Conservation (phyloP, 2,888 invertebrate species). For the Embidobia sp. region DNA sequence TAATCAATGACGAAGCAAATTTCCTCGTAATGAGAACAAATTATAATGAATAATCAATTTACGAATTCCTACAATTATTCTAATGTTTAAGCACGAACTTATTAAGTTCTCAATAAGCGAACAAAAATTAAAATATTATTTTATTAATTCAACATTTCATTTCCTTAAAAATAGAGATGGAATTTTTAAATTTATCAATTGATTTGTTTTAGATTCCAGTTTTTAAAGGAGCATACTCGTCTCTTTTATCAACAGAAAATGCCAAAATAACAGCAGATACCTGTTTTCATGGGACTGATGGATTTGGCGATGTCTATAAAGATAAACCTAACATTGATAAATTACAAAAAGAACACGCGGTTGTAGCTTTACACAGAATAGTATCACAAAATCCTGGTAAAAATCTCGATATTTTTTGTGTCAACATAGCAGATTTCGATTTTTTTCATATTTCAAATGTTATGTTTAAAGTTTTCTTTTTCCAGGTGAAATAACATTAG, state of each 20-base stretch:
- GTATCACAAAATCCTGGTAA: slow-evolving; percentile 83
- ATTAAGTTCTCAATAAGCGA: too few species aligned
- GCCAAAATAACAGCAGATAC: slow-evolving; percentile 76
- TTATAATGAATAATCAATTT: too few species aligned
- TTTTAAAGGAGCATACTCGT: slow-evolving; percentile 84
- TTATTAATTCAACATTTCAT: too few species aligned
- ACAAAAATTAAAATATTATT: too few species aligned
- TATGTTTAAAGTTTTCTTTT: slow-evolving; percentile 67
- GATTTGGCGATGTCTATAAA: slow-evolving; percentile 86
- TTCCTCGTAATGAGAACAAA: too few species aligned
- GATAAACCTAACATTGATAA: slow-evolving; percentile 81
- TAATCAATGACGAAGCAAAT: too few species aligned
- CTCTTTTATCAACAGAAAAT: slow-evolving; percentile 79
- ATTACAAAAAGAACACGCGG: slow-evolving; percentile 84
- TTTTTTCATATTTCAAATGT: too few species aligned
- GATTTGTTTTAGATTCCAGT: slow-evolving; percentile 86
- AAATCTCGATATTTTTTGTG: not conserved
- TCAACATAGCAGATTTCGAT: too few species aligned
- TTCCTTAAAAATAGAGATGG: too few species aligned
- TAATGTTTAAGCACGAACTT: too few species aligned
- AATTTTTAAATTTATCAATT: too few species aligned
- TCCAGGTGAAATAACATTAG: slow-evolving; percentile 84
- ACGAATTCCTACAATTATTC: too few species aligned
- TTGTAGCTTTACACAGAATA: slow-evolving; percentile 84
- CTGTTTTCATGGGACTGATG: slow-evolving; percentile 86